Evolutionary conservation across 2,113 vertebrate genomes (phyloP).

Genomic region (Hepsetus odoe): DNA sequence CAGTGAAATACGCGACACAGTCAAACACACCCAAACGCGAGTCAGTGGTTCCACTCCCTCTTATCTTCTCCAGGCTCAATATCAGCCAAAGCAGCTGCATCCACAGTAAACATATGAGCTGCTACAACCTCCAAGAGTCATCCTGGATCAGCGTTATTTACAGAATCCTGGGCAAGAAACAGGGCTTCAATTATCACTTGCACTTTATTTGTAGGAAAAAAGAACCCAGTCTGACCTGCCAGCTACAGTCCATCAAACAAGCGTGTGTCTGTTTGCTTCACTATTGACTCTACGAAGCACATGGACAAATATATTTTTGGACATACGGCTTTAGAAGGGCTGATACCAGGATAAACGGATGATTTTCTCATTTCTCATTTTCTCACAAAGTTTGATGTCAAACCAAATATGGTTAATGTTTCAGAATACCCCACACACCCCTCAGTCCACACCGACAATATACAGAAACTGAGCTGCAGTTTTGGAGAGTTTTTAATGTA

Average conservation of each 20-base stretch:
- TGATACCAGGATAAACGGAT: too few relatives aligned
- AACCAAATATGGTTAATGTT: too few relatives aligned
- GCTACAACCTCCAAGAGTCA: not conserved
- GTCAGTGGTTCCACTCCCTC: not conserved
- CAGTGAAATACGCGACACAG: too few relatives aligned
- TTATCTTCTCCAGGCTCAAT: not conserved
- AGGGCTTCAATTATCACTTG: not conserved
- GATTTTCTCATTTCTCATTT: too few relatives aligned
- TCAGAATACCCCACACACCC: too few relatives aligned
- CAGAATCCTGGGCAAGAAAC: not conserved
- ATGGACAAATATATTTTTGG: too few relatives aligned
- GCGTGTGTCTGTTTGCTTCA: not conserved
- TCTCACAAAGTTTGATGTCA: too few relatives aligned
- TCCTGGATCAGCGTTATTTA: not conserved
- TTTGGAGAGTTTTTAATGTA: too few relatives aligned
- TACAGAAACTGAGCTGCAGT: too few relatives aligned
- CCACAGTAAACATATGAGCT: conserved; percentile 5
- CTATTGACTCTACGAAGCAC: not conserved
- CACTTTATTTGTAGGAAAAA: not conserved
- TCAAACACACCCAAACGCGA: not conserved
- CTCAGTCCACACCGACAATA: too few relatives aligned
- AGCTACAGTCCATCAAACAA: not conserved
- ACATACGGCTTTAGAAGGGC: too few relatives aligned
- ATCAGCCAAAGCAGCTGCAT: not conserved
- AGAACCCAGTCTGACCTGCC: not conserved